A percentile compares a stretch with the other conserved stretches of the same genome.
Conservation (phyloP, 2,113 vertebrate genomes). For the Erythrocercus mccallii region DNA sequence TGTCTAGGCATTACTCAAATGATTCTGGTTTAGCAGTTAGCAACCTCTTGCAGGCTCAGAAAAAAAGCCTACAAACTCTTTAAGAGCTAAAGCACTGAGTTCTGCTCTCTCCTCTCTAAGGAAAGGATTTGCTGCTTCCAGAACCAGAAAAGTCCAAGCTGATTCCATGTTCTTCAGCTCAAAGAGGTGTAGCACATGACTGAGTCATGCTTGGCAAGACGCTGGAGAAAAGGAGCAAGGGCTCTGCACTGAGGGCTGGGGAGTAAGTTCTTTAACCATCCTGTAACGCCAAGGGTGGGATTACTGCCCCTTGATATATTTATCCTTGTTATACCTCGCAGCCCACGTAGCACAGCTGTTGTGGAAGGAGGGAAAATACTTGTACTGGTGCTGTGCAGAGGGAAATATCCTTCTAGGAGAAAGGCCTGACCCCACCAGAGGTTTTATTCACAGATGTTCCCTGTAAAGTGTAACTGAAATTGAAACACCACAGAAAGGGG, state of each 20-base stretch:
- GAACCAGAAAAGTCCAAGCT: not conserved
- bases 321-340: not conserved
- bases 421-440: not conserved
- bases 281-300: not conserved
- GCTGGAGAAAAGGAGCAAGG: not conserved
- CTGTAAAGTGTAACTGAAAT: constrained; percentile 15
- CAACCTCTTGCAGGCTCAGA: not conserved
- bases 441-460: not conserved
- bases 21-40: not conserved
- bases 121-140: not conserved
- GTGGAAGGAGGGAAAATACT: not conserved
- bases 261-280: not conserved
- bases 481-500: not conserved
- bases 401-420: not conserved
- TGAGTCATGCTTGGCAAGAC: not conserved
- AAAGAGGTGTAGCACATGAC: rapidly evolving
- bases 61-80: not conserved
- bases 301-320: not conserved
- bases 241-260: not conserved
- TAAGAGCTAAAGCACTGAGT: not conserved
- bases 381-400: not conserved
- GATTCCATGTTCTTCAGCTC: not conserved
- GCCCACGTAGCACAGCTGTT: not conserved
- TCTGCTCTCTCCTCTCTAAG: not conserved
- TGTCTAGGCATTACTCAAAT: not conserved